Evolutionary conservation across 2,797 vertebrate species (phyloP).

Genomic region (Mionectes olivaceus): DNA sequence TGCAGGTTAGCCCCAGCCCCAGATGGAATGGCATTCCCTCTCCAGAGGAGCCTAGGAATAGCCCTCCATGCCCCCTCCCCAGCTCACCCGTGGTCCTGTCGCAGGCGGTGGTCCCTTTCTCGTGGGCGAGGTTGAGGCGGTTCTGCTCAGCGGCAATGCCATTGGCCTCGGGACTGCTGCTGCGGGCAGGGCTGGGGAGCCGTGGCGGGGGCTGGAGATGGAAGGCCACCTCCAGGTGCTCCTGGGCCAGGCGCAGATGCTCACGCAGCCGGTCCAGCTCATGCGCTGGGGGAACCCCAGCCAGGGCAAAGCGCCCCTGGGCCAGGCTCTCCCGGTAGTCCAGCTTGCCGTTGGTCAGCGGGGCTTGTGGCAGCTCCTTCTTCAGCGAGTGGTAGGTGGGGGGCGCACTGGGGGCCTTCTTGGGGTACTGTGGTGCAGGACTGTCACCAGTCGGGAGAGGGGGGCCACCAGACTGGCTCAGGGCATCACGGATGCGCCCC

Average conservation of each 20-base stretch:
- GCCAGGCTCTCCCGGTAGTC: slow-evolving; percentile 76
- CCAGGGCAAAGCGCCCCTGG: slow-evolving; percentile 68
- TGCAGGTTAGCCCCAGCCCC: background rate
- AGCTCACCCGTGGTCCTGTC: slow-evolving; percentile 76
- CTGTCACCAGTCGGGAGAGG: background rate
- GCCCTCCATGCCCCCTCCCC: background rate
- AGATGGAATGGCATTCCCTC: background rate
- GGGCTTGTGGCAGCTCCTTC: slow-evolving; percentile 74
- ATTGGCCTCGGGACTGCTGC: slow-evolving; percentile 87
- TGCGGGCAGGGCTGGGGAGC: slow-evolving; percentile 79
- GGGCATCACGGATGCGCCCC: slow-evolving; percentile 82
- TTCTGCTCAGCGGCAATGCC: slow-evolving; percentile 87
- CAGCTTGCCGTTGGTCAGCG: slow-evolving; percentile 60
- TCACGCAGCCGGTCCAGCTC: slow-evolving; percentile 84
- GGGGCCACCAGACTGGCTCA: slow-evolving; percentile 48
- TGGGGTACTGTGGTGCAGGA: slow-evolving; percentile 64
- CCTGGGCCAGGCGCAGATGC: slow-evolving; percentile 88
- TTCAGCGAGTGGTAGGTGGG: slow-evolving; percentile 85
- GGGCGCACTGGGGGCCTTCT: slow-evolving; percentile 80
- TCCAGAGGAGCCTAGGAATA: background rate
- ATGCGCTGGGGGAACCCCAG: slow-evolving; percentile 63
- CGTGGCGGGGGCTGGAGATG: slow-evolving; percentile 71
- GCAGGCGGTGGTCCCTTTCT: slow-evolving; percentile 81
- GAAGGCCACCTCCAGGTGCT: slow-evolving; percentile 88
- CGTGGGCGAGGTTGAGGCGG: slow-evolving; percentile 89